phyloP scores from a whole-genome alignment of 2,113 vertebrate genomes.

The Ameiurus melas region DNA sequence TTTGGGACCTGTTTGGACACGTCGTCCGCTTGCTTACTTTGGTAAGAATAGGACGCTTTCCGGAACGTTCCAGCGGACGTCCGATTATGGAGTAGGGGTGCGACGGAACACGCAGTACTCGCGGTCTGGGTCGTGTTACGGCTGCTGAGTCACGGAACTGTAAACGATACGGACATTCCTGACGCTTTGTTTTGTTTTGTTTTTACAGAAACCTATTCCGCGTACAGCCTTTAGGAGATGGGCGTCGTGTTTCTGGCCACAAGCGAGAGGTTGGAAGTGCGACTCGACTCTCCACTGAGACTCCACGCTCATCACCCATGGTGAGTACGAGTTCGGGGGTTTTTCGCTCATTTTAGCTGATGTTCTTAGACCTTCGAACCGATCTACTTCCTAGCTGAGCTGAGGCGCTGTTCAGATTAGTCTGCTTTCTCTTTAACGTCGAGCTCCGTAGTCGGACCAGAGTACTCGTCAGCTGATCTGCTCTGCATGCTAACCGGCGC shows the following conservation, averaged over 20 bases:
- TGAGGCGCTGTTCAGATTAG: neutral
- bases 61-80: neutral
- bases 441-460: neutral
- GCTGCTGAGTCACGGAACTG: neutral
- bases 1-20: neutral
- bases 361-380: neutral
- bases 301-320: constrained; percentile 45
- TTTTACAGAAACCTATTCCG: constrained; percentile 12
- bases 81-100: neutral
- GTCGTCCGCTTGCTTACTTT: neutral
- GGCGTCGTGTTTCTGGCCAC: constrained; percentile 33
- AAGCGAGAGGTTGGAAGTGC: constrained; percentile 13
- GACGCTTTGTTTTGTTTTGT: neutral
- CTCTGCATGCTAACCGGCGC: neutral
- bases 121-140: too few species aligned
- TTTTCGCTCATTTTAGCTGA: neutral
- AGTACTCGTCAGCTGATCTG: neutral
- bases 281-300: constrained; percentile 40
- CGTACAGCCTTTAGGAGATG: constrained; percentile 47
- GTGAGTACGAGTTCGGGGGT: constrained; percentile 28
- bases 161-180: neutral
- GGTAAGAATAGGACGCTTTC: neutral
- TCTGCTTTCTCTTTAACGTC: too few species aligned
- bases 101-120: too few species aligned
- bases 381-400: too few species aligned